These are phyloP conservation scores for Gymnothorax javanicus DNA, from an alignment of 2,797 vertebrate species.

Conservation along the genomic window DNA sequence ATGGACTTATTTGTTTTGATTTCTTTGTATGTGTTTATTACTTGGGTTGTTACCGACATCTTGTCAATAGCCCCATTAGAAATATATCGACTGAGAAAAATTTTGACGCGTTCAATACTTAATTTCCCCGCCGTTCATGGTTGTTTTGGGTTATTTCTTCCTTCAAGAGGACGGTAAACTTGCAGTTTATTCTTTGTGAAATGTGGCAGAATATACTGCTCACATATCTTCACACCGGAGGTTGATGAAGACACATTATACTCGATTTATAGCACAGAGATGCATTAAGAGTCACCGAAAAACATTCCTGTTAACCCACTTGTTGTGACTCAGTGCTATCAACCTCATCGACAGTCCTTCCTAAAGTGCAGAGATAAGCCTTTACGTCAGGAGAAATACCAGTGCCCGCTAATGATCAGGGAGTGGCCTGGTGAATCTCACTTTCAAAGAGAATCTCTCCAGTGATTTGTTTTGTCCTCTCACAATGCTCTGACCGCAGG, in stretches of 20 bases:
- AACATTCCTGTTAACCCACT: neutral
- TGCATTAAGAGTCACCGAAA: too few relatives aligned
- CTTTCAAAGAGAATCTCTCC: neutral
- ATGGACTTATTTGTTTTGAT: too few relatives aligned
- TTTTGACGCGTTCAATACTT: too few relatives aligned
- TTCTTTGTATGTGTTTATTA: too few relatives aligned
- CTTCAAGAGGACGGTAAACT: neutral
- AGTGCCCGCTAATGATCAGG: neutral
- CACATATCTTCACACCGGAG: neutral
- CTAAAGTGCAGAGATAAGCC: neutral
- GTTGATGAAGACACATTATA: neutral
- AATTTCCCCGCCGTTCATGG: too few relatives aligned
- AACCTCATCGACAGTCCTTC: neutral
- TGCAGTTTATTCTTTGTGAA: neutral
- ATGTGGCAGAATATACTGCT: neutral
- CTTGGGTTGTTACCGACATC: too few relatives aligned
- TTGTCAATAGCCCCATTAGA: too few relatives aligned
- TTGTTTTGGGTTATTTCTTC: neutral
- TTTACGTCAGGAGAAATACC: neutral
- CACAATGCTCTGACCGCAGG: neutral
- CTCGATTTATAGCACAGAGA: neutral
- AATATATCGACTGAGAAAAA: too few relatives aligned
- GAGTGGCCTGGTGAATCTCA: neutral
- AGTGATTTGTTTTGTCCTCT: neutral
- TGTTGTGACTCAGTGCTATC: neutral